Evolutionary conservation across 2,113 vertebrate species (phyloP), one percentile per base, ranked within the genome.

Genomic region (Maccullochella peelii): DNA sequence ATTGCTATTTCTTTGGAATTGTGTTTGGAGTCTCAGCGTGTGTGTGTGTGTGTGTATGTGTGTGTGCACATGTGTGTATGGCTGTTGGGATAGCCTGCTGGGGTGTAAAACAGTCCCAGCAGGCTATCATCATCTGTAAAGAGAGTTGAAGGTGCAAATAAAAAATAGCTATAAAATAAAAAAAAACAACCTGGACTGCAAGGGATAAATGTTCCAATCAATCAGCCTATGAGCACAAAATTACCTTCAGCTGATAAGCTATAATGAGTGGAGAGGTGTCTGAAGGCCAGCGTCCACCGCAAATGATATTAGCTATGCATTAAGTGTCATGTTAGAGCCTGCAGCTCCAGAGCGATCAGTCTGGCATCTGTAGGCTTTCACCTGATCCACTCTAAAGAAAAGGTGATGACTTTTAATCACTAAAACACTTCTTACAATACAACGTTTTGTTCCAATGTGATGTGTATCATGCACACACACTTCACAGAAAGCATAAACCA

Each of bases 1-100:
- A 88, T 87, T 77, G 73, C 30, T 83, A 21, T 40, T 62, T 82
- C 65, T 86, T 61, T 58, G 30, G 40, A 5, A 33, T 75, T 78
- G 70, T 76, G 63, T 33, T 33, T 33, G 30, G 2, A 4, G 2
- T n/a, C n/a, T n/a, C n/a, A n/a, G 30, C 4, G 30, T 33, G 30
- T 33, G 30, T 33, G 30, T 33, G 30, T 33, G 30, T 33, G 30
- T 33, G 30, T 33, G 30, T 33, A 4, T 33, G 30, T 33, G 30
- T 33, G 30, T 33, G 30, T 33, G 30, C 4, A 4, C 4, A 4
- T 33, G 30, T 33, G 30, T 33, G 30, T 33, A 4, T 33, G 30
- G n/a, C n/a, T n/a, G n/a, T n/a, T n/a, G n/a, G n/a, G n/a, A n/a
- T n/a, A n/a, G n/a, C n/a, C n/a, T n/a, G n/a, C n/a, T n/a, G n/a